A percentile compares a stretch with the other conserved stretches of the same genome.
These are phyloP conservation scores for Halcyon senegalensis DNA, from an alignment of 2,113 vertebrate species.

Conservation along the genomic window DNA sequence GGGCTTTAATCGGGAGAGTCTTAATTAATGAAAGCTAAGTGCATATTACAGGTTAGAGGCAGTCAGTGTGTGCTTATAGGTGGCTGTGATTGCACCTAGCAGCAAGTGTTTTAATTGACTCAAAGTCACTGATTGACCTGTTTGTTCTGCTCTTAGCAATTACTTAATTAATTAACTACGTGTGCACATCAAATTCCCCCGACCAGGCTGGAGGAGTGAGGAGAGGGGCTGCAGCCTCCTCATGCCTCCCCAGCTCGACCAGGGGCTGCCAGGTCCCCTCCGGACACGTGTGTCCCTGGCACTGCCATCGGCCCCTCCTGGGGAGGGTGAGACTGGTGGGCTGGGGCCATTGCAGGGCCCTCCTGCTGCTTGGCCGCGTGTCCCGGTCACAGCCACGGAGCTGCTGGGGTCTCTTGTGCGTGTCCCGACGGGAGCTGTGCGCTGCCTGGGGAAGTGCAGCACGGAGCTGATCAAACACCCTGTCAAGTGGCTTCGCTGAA, in stretches of 20 bases:
- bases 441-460: not conserved
- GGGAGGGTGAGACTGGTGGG: not conserved
- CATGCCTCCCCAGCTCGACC: no score
- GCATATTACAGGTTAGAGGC: not conserved
- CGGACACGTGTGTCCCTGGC: not conserved
- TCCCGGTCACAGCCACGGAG: accelerated
- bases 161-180: not conserved
- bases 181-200: not conserved
- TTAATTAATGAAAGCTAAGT: not conserved
- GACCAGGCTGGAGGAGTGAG: not conserved
- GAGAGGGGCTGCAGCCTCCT: not conserved
- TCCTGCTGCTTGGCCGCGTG: not conserved
- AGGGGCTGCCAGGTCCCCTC: not conserved
- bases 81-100: not conserved
- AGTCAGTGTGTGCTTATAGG: not conserved
- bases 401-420: not conserved
- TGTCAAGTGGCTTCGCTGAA: not conserved
- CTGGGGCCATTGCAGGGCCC: accelerated
- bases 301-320: not conserved
- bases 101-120: not conserved
- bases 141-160: not conserved
- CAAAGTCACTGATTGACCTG: not conserved
- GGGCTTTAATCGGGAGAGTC: not conserved
- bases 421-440: accelerated
- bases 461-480: not conserved